Percentiles rank a stretch among this genome's conserved stretches.
These are phyloP conservation scores for Eidolon helvum DNA, from an alignment of 2,113 vertebrate species.

Conservation along the genomic window DNA sequence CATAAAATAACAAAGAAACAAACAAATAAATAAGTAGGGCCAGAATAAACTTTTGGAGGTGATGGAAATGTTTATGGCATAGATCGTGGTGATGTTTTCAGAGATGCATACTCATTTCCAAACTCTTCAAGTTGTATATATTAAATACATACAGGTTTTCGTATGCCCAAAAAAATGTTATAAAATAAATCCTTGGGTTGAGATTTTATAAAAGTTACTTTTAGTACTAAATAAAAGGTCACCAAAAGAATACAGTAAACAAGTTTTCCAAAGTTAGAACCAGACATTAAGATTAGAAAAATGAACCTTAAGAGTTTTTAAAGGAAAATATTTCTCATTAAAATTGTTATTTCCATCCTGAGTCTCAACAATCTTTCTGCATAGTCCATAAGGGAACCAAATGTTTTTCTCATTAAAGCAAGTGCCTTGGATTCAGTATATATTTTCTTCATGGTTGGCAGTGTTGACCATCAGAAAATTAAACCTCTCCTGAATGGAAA, in stretches of 20 bases:
- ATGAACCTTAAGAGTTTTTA: background rate
- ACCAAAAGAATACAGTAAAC: background rate
- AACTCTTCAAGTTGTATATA: background rate
- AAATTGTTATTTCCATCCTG: background rate
- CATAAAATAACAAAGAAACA: background rate
- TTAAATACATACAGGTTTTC: background rate
- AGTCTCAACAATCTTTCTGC: background rate
- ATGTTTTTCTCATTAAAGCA: constrained; percentile 3
- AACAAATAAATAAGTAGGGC: background rate
- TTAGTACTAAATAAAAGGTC: background rate
- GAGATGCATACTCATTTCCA: background rate
- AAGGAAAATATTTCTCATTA: background rate
- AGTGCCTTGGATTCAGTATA: background rate
- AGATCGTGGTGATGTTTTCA: background rate
- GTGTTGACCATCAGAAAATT: constrained; percentile 36
- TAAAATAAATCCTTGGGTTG: background rate
- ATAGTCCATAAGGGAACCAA: background rate
- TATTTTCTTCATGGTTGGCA: background rate
- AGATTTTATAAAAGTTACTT: background rate
- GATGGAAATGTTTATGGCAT: background rate
- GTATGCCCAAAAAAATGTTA: background rate
- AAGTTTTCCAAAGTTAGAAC: background rate
- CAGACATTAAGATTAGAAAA: background rate
- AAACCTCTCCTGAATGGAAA: constrained; percentile 27
- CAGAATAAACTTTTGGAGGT: background rate